phyloP scores from a whole-genome alignment of 2,797 vertebrate species.

The Xyrichtys novacula region DNA sequence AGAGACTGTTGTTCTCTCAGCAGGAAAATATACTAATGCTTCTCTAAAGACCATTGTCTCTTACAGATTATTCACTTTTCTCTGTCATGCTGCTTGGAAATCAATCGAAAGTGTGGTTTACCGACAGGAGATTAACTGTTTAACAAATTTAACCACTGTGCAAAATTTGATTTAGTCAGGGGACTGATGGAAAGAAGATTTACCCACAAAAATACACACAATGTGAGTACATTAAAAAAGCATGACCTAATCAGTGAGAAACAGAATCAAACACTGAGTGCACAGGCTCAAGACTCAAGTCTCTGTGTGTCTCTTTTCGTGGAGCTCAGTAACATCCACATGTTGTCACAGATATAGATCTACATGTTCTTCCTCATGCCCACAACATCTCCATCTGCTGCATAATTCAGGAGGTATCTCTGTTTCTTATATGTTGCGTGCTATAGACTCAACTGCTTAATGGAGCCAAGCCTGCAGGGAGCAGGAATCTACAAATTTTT shows the following conservation, averaged over 20 bases:
- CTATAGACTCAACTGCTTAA: constrained; percentile 14
- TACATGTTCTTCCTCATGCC: constrained; percentile 27
- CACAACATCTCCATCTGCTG: constrained; percentile 35
- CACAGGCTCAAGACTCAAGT: constrained; percentile 7
- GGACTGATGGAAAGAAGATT: constrained; percentile 4
- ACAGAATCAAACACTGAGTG: constrained; percentile 1
- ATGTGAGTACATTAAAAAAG: background rate
- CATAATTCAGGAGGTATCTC: constrained; percentile 59
- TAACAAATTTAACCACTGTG: constrained; percentile 23
- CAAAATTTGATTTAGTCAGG: constrained; percentile 12
- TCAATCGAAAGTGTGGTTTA: constrained; percentile 27
- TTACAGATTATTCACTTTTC: constrained; percentile 45
- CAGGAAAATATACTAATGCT: constrained; percentile 61
- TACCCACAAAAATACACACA: background rate
- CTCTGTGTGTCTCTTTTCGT: constrained; percentile 25
- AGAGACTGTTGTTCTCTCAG: constrained; percentile 60
- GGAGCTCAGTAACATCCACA: constrained; percentile 27
- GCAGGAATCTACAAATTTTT: background rate
- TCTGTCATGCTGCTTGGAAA: constrained; percentile 50
- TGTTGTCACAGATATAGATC: constrained; percentile 49
- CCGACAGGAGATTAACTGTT: constrained; percentile 51
- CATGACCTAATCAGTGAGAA: background rate
- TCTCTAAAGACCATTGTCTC: constrained; percentile 58
- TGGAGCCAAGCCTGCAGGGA: background rate
- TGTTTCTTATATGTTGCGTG: constrained; percentile 34